A percentile compares a stretch with the other conserved stretches of the same genome.
Evolutionary conservation across 1,140 invertebrate species (phyloP).

Genomic region (Dufourea novaeangliae): DNA sequence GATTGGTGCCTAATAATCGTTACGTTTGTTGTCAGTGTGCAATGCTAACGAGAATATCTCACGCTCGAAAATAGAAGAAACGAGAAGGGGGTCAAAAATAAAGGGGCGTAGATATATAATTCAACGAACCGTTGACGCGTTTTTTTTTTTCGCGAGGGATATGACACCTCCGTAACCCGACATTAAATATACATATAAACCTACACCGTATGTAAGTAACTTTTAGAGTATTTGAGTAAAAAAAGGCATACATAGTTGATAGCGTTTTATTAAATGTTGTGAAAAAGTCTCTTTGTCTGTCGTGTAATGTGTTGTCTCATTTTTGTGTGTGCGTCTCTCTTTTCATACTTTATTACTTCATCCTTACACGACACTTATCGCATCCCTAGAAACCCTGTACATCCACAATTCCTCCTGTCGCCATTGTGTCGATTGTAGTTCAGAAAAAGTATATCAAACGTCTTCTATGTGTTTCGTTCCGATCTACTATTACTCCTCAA

Average conservation of each 20-base stretch:
- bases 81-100: background rate
- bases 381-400: background rate
- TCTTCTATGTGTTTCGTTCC: background rate
- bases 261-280: constrained; percentile 82
- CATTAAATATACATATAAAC: constrained; percentile 71
- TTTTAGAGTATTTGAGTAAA: constrained; percentile 80
- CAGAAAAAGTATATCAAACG: too few relatives aligned
- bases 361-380: background rate
- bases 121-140: constrained; percentile 26
- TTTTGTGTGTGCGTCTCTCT: constrained; percentile 36
- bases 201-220: constrained; percentile 78
- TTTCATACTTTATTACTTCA: constrained; percentile 43
- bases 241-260: constrained; percentile 79
- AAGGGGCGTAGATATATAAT: background rate
- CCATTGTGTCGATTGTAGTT: background rate
- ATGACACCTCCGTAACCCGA: constrained; percentile 65
- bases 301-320: constrained; percentile 64
- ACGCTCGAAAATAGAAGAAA: constrained; percentile 38
- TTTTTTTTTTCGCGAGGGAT: constrained; percentile 66
- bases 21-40: constrained; percentile 47
- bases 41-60: constrained; percentile 35
- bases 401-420: background rate
- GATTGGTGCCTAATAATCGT: constrained; percentile 63
- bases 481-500: background rate
- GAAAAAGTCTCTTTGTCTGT: constrained; percentile 77